These are phyloP conservation scores for Erpetoichthys calabaricus DNA, from an alignment of 2,797 vertebrate genomes.

Conservation along the genomic window DNA sequence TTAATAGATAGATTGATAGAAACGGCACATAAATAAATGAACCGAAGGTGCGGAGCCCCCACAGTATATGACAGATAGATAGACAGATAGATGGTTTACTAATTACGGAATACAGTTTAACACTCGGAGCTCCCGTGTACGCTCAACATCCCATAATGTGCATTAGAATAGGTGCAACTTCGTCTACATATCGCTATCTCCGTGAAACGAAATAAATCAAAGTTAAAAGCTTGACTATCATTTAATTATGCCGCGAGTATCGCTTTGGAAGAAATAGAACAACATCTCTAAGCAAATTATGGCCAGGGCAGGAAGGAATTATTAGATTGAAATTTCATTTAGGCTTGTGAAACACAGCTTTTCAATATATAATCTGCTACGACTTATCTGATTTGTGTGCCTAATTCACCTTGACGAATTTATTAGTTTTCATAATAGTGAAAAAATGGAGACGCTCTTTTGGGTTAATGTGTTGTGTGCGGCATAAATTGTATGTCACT, in stretches of 20 bases:
- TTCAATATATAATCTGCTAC: slow-evolving; percentile 61
- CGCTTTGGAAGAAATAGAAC: slow-evolving; percentile 59
- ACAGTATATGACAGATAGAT: too few relatives aligned
- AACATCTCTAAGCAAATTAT: slow-evolving; percentile 73
- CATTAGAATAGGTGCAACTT: slow-evolving; percentile 42
- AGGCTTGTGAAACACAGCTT: slow-evolving; percentile 57
- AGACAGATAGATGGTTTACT: too few relatives aligned
- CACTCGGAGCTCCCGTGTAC: too few relatives aligned
- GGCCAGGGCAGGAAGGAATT: slow-evolving; percentile 56
- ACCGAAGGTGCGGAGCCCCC: too few relatives aligned
- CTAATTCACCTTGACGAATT: slow-evolving; percentile 70
- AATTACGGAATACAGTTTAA: too few relatives aligned
- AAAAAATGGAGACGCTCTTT: slow-evolving; percentile 43
- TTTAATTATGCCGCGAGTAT: slow-evolving; percentile 59
- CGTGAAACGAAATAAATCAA: slow-evolving; percentile 64
- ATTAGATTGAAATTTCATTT: slow-evolving; percentile 78
- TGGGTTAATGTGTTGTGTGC: slow-evolving; percentile 53
- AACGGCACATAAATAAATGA: too few relatives aligned
- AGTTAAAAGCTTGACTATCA: slow-evolving; percentile 68
- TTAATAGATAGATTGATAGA: too few relatives aligned
- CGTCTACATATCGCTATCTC: slow-evolving; percentile 47
- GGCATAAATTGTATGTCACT: slow-evolving; percentile 53
- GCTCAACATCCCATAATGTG: too few relatives aligned
- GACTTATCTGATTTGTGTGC: slow-evolving; percentile 61
- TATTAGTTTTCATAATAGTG: slow-evolving; percentile 67